Evolutionary conservation across 2,797 vertebrate genomes (phyloP).

Genomic region (Poeciliopsis turneri): DNA sequence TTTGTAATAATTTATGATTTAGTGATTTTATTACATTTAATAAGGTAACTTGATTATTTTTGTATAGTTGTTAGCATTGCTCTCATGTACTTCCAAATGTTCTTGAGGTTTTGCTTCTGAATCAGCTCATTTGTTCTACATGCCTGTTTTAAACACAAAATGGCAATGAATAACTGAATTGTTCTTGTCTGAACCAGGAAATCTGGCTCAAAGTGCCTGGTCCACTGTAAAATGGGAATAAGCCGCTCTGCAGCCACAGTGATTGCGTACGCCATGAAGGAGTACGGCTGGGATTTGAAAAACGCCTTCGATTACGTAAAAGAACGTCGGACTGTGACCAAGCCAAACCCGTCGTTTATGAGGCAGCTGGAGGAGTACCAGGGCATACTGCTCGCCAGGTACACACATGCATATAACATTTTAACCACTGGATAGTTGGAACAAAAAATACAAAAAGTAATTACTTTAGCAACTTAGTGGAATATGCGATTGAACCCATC

Average conservation of each 20-base stretch:
- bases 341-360: slow-evolving; percentile 98
- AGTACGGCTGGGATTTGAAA: slow-evolving; percentile 95
- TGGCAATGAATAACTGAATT: neutral
- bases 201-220: slow-evolving; percentile 93
- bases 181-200: slow-evolving; percentile 78
- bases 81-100: neutral
- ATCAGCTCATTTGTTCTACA: slow-evolving; percentile 1
- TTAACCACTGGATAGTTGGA: neutral
- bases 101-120: neutral
- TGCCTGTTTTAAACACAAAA: neutral
- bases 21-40: neutral
- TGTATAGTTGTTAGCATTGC: neutral
- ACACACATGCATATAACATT: slow-evolving; percentile 16
- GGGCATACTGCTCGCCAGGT: slow-evolving; percentile 97
- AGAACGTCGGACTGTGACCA: slow-evolving; percentile 91
- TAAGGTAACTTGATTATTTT: neutral
- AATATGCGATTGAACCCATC: neutral
- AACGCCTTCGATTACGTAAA: slow-evolving; percentile 94
- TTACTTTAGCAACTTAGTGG: too few species aligned
- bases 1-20: neutral
- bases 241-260: slow-evolving; percentile 96
- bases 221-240: slow-evolving; percentile 99
- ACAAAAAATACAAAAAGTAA: too few species aligned
- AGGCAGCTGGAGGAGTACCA: slow-evolving; percentile 97
- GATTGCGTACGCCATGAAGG: slow-evolving; percentile 98